A percentile compares a stretch with the other conserved stretches of the same genome.
Conservation (phyloP, 2,888 invertebrate genomes). For the Parnassius apollo region DNA sequence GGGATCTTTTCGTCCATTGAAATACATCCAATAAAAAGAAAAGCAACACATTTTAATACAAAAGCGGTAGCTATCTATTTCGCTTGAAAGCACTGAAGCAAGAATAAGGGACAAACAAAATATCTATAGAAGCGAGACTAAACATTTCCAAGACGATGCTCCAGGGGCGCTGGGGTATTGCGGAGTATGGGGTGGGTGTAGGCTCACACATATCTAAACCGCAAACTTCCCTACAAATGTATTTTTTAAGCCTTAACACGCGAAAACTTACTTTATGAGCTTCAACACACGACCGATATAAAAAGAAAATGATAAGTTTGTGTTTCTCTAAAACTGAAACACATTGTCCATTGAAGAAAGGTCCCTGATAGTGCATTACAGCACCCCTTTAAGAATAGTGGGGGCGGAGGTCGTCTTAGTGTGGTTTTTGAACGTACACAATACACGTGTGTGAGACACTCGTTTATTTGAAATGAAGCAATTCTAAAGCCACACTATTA, state of each 20-base stretch:
- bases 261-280: slow-evolving; percentile 38
- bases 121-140: slow-evolving; percentile 68
- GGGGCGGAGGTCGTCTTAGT: slow-evolving; percentile 35
- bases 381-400: slow-evolving; percentile 37
- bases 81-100: slow-evolving; percentile 55
- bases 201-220: slow-evolving; percentile 35
- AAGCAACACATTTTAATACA: slow-evolving; percentile 38
- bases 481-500: slow-evolving; percentile 44
- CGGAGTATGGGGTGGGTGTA: slow-evolving; percentile 39
- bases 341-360: slow-evolving; percentile 57
- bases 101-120: slow-evolving; percentile 73
- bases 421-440: slow-evolving; percentile 44
- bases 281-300: slow-evolving; percentile 3
- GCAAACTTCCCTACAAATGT: slow-evolving; percentile 38
- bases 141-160: slow-evolving; percentile 73
- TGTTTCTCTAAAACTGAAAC: slow-evolving; percentile 32
- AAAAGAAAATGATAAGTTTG: slow-evolving; percentile 30
- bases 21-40: slow-evolving; percentile 30
- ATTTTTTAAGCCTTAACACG: slow-evolving; percentile 9
- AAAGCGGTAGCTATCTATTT: slow-evolving; percentile 43
- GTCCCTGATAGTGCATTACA: slow-evolving; percentile 53
- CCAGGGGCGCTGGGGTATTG: slow-evolving; percentile 38
- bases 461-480: slow-evolving; percentile 52
- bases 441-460: slow-evolving; percentile 40
- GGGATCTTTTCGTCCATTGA: slow-evolving; percentile 24